Evolutionary conservation across 1,140 invertebrate species (phyloP).

Genomic region (Drosophila obscura): DNA sequence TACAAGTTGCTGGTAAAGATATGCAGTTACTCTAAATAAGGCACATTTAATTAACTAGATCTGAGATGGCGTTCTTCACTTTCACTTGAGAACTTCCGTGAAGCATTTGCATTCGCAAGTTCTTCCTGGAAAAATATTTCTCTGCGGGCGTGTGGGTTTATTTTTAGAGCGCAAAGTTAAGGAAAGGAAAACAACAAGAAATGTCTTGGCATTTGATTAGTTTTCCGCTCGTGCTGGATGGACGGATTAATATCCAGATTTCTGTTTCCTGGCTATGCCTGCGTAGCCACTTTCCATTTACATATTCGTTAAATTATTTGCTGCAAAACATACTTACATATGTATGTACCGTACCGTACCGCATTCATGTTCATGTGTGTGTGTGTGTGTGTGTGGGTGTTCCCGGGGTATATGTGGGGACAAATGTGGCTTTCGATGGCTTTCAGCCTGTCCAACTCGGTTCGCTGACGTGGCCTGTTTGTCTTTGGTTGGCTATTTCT

Average conservation of each 20-base stretch:
- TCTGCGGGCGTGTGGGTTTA: slow-evolving; percentile 4
- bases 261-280: slow-evolving; percentile 1
- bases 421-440: no score
- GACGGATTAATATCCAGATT: slow-evolving; percentile 36
- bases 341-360: no score
- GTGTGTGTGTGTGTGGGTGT: not conserved
- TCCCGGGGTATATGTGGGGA: not conserved
- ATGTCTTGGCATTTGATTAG: slow-evolving; percentile 67
- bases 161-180: not conserved
- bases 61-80: no score
- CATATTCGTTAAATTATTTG: slow-evolving; percentile 39
- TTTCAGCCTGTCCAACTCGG: no score
- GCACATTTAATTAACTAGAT: no score
- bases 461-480: slow-evolving; percentile 13
- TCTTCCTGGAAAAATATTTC: not conserved
- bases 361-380: not conserved
- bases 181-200: slow-evolving; percentile 21
- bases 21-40: no score
- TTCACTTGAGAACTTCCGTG: no score
- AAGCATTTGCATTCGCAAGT: slow-evolving; percentile 8
- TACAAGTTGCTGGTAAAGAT: no score
- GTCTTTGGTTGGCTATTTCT: not conserved
- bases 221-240: slow-evolving; percentile 23
- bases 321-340: slow-evolving; percentile 7
- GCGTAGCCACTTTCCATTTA: slow-evolving; percentile 13